phyloP scores from a whole-genome alignment of 2,113 vertebrate species.

The Sialia sialis region DNA sequence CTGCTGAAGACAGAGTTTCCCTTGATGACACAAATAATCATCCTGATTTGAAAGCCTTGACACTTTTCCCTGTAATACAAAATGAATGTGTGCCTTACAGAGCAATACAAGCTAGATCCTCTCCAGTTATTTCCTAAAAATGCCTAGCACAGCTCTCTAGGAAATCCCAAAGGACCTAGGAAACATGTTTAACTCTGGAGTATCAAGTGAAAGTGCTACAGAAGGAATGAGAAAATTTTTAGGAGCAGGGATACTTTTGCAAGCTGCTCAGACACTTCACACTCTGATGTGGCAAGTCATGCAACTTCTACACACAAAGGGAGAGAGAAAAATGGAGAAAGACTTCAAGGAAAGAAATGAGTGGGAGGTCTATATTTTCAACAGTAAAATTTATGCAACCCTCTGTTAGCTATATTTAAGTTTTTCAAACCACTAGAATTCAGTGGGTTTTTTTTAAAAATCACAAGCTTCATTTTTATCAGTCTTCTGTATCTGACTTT shows the following conservation, averaged over 20 bases:
- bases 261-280: background rate
- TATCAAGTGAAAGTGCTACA: background rate
- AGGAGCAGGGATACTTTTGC: background rate
- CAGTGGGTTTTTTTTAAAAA: background rate
- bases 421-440: background rate
- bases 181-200: background rate
- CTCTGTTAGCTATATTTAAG: background rate
- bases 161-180: background rate
- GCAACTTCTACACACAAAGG: background rate
- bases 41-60: background rate
- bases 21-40: constrained; percentile 1
- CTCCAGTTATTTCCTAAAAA: background rate
- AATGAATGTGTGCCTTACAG: background rate
- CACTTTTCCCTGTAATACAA: background rate
- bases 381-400: background rate
- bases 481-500: background rate
- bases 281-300: background rate
- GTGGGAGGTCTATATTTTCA: background rate
- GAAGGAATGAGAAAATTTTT: background rate
- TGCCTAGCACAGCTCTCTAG: background rate
- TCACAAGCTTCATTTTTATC: background rate
- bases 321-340: background rate
- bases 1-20: background rate
- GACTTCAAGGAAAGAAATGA: background rate
- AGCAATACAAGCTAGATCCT: background rate